These are phyloP conservation scores for Crotalus viridis DNA, from an alignment of 2,113 vertebrate species.

Conservation along the genomic window DNA sequence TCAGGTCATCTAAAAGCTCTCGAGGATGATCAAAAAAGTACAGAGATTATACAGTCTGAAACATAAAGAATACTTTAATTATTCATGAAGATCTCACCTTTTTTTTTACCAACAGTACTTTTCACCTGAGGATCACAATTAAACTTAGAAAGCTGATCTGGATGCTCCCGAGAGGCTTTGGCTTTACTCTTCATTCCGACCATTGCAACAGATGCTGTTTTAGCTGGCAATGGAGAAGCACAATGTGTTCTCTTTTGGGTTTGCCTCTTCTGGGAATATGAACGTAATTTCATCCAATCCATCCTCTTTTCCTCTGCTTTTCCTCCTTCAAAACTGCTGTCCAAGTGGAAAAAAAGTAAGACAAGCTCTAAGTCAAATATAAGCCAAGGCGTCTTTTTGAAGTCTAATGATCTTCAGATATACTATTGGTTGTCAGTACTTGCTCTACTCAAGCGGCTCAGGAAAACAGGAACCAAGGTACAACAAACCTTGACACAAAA, in stretches of 20 bases:
- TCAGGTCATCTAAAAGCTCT: neutral
- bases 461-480: neutral
- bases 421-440: neutral
- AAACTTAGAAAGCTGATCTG: neutral
- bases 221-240: constrained; percentile 38
- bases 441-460: neutral
- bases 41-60: neutral
- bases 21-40: neutral
- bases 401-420: neutral
- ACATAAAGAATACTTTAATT: neutral
- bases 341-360: neutral
- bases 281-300: neutral
- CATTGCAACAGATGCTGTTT: accelerated
- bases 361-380: neutral
- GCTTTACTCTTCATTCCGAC: neutral
- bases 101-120: neutral
- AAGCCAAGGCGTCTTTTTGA: neutral
- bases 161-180: accelerated
- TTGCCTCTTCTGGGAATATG: neutral
- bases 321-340: neutral
- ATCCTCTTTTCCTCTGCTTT: constrained; percentile 10
- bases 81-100: neutral
- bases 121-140: neutral
- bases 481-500: neutral
- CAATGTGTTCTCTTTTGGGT: constrained; percentile 9